Percentiles rank a stretch among this genome's conserved stretches.
phyloP scores from a whole-genome alignment of 2,888 invertebrate species.

The Lycia hirtaria region DNA sequence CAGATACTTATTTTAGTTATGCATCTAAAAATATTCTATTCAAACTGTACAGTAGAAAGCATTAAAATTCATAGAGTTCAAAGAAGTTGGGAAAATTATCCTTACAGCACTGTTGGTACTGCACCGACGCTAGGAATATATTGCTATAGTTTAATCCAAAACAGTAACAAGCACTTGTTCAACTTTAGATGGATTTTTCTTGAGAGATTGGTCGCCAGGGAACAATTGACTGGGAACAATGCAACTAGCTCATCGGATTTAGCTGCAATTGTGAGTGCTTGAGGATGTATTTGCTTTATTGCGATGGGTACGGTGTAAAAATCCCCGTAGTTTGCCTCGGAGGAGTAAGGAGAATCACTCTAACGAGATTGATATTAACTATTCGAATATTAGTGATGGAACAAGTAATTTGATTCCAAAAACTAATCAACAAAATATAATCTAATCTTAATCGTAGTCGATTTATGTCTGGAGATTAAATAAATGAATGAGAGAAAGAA shows the following conservation, averaged over 20 bases:
- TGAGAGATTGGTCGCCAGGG: not conserved
- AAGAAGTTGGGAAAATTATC: not conserved
- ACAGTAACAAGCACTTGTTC: not conserved
- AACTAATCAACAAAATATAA: too few species aligned
- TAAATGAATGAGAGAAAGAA: too few species aligned
- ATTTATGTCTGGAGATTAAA: too few species aligned
- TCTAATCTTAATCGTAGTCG: too few species aligned
- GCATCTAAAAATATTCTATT: not conserved
- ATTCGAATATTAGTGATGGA: too few species aligned
- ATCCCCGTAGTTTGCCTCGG: too few species aligned
- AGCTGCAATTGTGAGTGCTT: not conserved
- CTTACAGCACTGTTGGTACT: not conserved
- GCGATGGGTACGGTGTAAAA: too few species aligned
- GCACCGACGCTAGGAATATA: not conserved
- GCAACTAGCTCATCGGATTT: not conserved
- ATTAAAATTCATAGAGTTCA: not conserved
- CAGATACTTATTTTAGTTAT: too few species aligned
- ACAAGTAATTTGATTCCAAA: too few species aligned
- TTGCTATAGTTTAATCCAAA: not conserved
- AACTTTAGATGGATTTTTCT: not conserved
- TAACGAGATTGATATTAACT: too few species aligned
- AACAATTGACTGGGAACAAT: not conserved
- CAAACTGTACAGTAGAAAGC: not conserved
- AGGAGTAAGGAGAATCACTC: too few species aligned
- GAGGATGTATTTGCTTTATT: not conserved